A percentile compares a stretch with the other conserved stretches of the same genome.
These are phyloP conservation scores for Drosophila sordidula DNA, from an alignment of 2,888 invertebrate genomes.

Conservation along the genomic window DNA sequence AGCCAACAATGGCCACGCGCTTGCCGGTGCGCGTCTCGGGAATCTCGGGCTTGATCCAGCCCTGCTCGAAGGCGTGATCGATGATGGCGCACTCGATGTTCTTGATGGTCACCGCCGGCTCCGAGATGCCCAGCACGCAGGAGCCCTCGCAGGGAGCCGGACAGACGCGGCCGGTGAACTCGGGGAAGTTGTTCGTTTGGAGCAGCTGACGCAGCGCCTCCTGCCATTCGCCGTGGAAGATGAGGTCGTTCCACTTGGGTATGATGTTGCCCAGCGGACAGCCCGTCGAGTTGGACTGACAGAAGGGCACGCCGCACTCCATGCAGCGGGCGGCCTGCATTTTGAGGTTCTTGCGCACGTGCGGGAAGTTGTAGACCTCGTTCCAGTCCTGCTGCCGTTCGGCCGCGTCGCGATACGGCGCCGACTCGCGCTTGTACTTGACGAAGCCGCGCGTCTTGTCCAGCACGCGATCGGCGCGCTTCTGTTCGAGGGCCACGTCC, in stretches of 20 bases:
- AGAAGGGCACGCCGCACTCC: constrained; percentile 99
- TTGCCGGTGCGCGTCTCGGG: constrained; percentile 92
- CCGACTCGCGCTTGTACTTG: constrained; percentile 96
- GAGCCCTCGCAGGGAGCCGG: constrained; percentile 99
- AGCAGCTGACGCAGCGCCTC: constrained; percentile 96
- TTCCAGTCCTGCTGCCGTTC: constrained; percentile 97
- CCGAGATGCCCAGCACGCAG: constrained; percentile 97
- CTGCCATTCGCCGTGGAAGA: constrained; percentile 97
- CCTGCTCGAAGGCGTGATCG: constrained; percentile 98
- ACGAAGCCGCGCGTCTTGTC: constrained; percentile 97
- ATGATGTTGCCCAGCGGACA: constrained; percentile 99
- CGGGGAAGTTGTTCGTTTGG: constrained; percentile 99
- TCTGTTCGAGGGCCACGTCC: constrained; percentile 91
- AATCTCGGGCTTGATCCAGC: constrained; percentile 94
- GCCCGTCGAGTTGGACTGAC: constrained; percentile 95
- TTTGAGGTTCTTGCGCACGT: constrained; percentile 94
- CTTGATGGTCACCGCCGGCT: constrained; percentile 99
- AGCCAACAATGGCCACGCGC: constrained; percentile 95
- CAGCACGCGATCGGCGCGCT: constrained; percentile 92
- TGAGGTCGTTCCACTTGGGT: constrained; percentile 99
- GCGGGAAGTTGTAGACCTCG: constrained; percentile 95
- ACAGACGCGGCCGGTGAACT: constrained; percentile 96
- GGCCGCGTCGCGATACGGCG: constrained; percentile 93
- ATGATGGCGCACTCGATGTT: constrained; percentile 99
- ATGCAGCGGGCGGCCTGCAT: constrained; percentile 98